These are phyloP conservation scores for Bibio marci DNA, from an alignment of 2,888 invertebrate species.

Conservation along the genomic window DNA sequence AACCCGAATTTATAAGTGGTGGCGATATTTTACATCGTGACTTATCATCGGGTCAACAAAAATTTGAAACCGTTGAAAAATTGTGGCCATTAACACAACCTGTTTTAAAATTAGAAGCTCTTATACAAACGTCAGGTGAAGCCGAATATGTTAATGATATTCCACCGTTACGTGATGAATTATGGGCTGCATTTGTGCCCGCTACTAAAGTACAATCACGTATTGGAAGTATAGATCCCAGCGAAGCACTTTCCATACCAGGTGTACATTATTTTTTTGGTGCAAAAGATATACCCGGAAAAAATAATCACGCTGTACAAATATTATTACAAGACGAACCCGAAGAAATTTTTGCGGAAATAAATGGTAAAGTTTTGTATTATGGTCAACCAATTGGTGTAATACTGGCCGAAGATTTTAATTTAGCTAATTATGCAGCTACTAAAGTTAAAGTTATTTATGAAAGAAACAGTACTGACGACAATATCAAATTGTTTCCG, in stretches of 20 bases:
- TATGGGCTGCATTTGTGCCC: constrained; percentile 48
- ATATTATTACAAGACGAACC: constrained; percentile 20
- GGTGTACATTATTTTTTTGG: constrained; percentile 47
- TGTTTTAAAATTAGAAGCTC: constrained; percentile 40
- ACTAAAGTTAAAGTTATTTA: constrained; percentile 36
- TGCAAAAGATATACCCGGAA: constrained; percentile 51
- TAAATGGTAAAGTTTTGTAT: constrained; percentile 13
- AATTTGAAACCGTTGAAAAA: constrained; percentile 36
- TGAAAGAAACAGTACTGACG: not conserved
- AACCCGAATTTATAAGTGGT: constrained; percentile 26
- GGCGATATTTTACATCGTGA: constrained; percentile 31
- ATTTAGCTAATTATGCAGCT: constrained; percentile 39
- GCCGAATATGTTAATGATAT: constrained; percentile 30
- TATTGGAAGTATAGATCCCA: constrained; percentile 40
- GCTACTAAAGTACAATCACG: constrained; percentile 39
- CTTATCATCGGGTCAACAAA: constrained; percentile 39
- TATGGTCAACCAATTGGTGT: constrained; percentile 61
- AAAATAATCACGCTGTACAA: constrained; percentile 37
- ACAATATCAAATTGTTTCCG: constrained; percentile 12
- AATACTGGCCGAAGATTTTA: constrained; percentile 44
- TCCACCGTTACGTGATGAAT: constrained; percentile 19
- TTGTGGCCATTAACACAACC: constrained; percentile 46
- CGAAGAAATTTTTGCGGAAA: constrained; percentile 22
- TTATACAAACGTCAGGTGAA: constrained; percentile 34
- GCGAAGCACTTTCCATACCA: constrained; percentile 43